phyloP scores from a whole-genome alignment of 2,797 vertebrate genomes.

The Girardinus metallicus region DNA sequence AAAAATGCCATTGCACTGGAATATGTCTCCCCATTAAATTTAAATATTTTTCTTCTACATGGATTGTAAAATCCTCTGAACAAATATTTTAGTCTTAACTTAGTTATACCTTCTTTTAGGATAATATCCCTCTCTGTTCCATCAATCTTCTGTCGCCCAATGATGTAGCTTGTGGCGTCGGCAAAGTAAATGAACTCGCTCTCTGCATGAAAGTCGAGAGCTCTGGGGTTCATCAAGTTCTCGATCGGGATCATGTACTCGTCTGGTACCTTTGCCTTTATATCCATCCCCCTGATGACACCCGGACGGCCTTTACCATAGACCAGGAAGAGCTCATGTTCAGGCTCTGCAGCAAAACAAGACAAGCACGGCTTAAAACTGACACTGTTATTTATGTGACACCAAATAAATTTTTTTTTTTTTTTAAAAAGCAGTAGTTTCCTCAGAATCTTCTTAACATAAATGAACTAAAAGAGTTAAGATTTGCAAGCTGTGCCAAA shows the following conservation, averaged over 20 bases:
- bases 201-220: slow-evolving; percentile 93
- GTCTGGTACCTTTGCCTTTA: slow-evolving; percentile 93
- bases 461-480: slow-evolving; percentile 30
- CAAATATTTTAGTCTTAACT: neutral
- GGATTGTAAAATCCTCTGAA: neutral
- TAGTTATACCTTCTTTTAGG: slow-evolving; percentile 87
- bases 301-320: slow-evolving; percentile 95
- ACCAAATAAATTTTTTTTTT: neutral
- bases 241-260: slow-evolving; percentile 99
- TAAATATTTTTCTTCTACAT: neutral
- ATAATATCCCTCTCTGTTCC: slow-evolving; percentile 93
- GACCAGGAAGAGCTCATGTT: slow-evolving; percentile 95
- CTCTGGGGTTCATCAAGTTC: slow-evolving; percentile 96
- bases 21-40: neutral
- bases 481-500: slow-evolving; percentile 13
- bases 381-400: neutral
- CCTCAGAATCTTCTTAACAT: slow-evolving; percentile 10
- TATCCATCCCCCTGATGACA: slow-evolving; percentile 96
- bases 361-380: slow-evolving; percentile 7
- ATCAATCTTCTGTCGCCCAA: slow-evolving; percentile 96
- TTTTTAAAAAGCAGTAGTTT: slow-evolving; percentile 17
- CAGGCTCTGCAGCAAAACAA: slow-evolving; percentile 84
- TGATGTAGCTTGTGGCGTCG: slow-evolving; percentile 94
- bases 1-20: neutral
- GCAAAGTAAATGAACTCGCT: slow-evolving; percentile 97